These are phyloP conservation scores for Falco concolor DNA, from an alignment of 2,797 vertebrate species.

Conservation along the genomic window DNA sequence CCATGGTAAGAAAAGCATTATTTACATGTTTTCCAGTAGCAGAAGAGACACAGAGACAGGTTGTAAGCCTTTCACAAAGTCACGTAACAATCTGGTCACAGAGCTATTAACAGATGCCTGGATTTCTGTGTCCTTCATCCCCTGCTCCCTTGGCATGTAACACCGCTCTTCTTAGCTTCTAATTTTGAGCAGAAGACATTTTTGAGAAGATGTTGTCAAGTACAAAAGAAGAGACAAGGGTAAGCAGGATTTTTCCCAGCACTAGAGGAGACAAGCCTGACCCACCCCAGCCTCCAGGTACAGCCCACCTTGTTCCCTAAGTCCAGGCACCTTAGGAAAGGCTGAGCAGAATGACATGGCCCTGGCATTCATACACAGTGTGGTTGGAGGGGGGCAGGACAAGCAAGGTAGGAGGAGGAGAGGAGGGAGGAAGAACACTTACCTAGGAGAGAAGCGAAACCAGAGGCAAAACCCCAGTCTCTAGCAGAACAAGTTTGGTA, in stretches of 20 bases:
- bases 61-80: background rate
- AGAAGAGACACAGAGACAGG: background rate
- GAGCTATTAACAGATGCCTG: constrained; percentile 2
- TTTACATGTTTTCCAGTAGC: background rate
- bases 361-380: background rate
- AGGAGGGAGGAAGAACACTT: background rate
- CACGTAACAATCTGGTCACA: background rate
- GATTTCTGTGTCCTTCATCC: background rate
- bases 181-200: background rate
- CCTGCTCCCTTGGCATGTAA: background rate
- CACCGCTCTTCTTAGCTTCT: background rate
- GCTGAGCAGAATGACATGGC: background rate
- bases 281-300: background rate
- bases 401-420: background rate
- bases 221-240: background rate
- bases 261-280: background rate
- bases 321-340: background rate
- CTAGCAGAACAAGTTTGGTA: background rate
- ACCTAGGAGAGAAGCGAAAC: background rate
- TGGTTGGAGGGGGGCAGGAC: background rate
- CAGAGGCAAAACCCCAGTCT: background rate
- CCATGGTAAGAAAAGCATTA: background rate
- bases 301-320: background rate
- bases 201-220: background rate
- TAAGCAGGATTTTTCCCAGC: background rate